Conservation (phyloP, 2,797 vertebrate species). For the Melanotaenia trifasciata region DNA sequence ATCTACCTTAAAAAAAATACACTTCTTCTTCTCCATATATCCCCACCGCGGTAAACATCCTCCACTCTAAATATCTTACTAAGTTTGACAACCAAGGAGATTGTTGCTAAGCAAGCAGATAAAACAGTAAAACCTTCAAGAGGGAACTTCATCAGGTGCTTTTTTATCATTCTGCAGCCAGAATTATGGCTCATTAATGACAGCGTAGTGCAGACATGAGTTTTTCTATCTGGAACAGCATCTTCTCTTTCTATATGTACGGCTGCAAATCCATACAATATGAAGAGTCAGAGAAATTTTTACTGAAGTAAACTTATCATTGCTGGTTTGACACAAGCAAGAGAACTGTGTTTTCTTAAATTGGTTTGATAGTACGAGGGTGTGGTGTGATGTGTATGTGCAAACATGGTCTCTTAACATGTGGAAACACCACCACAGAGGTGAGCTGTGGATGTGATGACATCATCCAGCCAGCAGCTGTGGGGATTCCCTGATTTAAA, state of each 20-base stretch:
- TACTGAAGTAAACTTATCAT: not conserved
- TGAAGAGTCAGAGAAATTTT: conserved; percentile 3
- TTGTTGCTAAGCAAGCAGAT: conserved; percentile 41
- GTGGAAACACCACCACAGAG: conserved; percentile 74
- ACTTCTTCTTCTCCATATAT: conserved; percentile 10
- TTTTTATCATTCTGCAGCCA: conserved; percentile 17
- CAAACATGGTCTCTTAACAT: conserved; percentile 74
- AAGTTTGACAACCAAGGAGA: conserved; percentile 49
- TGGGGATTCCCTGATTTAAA: conserved; percentile 78
- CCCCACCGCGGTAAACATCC: conserved; percentile 26
- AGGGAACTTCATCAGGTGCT: not conserved
- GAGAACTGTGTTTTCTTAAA: conserved; percentile 19
- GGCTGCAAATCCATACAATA: too few relatives aligned
- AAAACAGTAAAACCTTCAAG: not conserved
- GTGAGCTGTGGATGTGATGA: conserved; percentile 73
- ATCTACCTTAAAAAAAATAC: conserved; percentile 48
- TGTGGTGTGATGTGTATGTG: conserved; percentile 49
- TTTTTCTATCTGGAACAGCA: conserved; percentile 16
- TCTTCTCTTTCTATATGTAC: not conserved
- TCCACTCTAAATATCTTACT: conserved; percentile 41
- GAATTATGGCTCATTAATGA: not conserved
- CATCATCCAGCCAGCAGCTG: conserved; percentile 69
- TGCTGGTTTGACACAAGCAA: conserved; percentile 13
- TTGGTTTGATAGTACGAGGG: conserved; percentile 58
- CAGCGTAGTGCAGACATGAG: not conserved